A percentile compares a stretch with the other conserved stretches of the same genome.
Conservation (phyloP, 2,113 vertebrate species). For the Clarias batrachus region DNA sequence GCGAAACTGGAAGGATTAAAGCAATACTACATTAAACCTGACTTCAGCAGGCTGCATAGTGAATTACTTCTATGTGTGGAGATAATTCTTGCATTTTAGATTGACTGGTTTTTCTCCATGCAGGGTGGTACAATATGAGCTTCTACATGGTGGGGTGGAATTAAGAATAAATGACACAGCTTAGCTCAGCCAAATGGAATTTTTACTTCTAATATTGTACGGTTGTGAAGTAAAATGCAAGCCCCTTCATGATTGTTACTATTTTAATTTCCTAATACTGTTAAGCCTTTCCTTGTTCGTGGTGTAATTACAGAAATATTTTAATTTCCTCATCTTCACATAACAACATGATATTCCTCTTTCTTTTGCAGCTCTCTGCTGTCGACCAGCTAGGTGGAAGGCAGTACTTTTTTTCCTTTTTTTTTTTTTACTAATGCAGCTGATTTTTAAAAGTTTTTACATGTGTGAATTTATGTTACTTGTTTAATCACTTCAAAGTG, state of each 20-base stretch:
- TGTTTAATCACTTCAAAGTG: background rate
- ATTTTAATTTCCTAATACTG: background rate
- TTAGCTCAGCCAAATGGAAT: background rate
- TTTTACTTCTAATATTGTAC: background rate
- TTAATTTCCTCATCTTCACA: background rate
- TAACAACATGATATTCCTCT: background rate
- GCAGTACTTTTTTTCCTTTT: background rate
- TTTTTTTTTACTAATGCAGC: background rate
- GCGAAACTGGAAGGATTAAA: background rate
- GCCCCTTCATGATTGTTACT: background rate
- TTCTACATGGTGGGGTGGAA: background rate
- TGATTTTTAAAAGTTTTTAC: background rate
- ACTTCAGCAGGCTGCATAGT: background rate
- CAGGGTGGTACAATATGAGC: background rate
- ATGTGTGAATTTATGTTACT: background rate
- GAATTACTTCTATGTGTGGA: background rate
- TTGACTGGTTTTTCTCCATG: background rate
- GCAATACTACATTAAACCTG: background rate
- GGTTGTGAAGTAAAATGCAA: background rate
- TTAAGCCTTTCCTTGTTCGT: background rate
- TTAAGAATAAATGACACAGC: slow-evolving; percentile 7
- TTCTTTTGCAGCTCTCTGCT: background rate
- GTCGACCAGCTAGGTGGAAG: background rate
- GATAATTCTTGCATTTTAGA: background rate
- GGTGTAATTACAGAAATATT: background rate